Conservation (phyloP, 2,888 invertebrate genomes). For the Drosophila meridiana region DNA sequence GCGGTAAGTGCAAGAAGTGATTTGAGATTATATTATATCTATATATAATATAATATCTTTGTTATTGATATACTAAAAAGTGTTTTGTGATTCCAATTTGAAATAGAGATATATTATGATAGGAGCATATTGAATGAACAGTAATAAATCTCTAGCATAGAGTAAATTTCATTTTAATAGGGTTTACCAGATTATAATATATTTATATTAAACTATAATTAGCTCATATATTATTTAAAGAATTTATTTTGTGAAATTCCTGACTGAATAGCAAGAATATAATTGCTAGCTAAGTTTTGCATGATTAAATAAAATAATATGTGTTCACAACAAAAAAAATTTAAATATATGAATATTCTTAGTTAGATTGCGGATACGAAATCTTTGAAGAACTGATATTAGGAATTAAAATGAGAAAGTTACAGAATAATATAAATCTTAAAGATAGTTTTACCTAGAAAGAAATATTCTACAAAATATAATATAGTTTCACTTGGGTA, state of each 20-base stretch:
- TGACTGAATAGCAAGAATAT: not conserved
- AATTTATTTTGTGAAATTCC: not conserved
- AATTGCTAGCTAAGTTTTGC: not conserved
- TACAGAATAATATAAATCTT: not conserved
- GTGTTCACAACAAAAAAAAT: not conserved
- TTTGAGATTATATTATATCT: not conserved
- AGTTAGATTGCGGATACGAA: not conserved
- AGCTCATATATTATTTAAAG: not conserved
- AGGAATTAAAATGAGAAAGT: not conserved
- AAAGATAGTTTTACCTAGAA: not conserved
- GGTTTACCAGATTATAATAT: not conserved
- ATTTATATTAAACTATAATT: not conserved
- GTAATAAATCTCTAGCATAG: not conserved
- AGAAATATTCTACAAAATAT: not conserved
- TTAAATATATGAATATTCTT: not conserved
- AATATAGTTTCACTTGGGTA: too few relatives aligned
- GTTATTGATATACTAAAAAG: not conserved
- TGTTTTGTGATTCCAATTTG: not conserved
- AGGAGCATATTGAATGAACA: not conserved
- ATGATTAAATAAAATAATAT: constrained; percentile 11
- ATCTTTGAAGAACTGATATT: not conserved
- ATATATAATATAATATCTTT: not conserved
- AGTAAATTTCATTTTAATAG: not conserved
- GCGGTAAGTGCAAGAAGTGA: constrained; percentile 87
- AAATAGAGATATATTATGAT: too few relatives aligned